Evolutionary conservation across 2,113 vertebrate species (phyloP).

Genomic region (Danionella cerebrum): DNA sequence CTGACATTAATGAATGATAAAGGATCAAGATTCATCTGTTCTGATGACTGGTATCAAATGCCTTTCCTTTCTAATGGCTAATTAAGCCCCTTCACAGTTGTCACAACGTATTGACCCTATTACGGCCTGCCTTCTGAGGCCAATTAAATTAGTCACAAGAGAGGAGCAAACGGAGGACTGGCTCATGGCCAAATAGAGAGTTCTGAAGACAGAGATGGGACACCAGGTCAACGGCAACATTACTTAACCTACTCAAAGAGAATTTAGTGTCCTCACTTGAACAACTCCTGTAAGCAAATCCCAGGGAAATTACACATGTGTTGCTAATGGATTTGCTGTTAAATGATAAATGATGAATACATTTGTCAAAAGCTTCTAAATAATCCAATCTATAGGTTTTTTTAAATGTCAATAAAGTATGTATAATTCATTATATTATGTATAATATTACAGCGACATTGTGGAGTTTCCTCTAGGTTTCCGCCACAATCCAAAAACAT

Average conservation of each 20-base stretch:
- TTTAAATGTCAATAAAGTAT: no score
- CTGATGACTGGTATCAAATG: constrained; percentile 5
- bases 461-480: no score
- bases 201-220: not conserved
- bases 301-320: no score
- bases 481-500: no score
- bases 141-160: constrained; percentile 3
- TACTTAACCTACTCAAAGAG: not conserved
- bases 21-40: not conserved
- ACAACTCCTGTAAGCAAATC: not conserved
- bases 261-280: not conserved
- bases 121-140: not conserved
- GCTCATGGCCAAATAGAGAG: not conserved
- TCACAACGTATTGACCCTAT: constrained; percentile 2
- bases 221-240: not conserved
- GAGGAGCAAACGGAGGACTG: not conserved
- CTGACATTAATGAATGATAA: not conserved
- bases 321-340: no score
- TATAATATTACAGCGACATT: no score
- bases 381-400: no score
- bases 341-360: no score
- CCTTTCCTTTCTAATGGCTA: constrained; percentile 5
- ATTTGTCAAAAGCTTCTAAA: no score
- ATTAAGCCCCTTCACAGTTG: constrained; percentile 18
- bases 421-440: no score